phyloP scores from a whole-genome alignment of 2,888 invertebrate species.

The Sturmia bella region DNA sequence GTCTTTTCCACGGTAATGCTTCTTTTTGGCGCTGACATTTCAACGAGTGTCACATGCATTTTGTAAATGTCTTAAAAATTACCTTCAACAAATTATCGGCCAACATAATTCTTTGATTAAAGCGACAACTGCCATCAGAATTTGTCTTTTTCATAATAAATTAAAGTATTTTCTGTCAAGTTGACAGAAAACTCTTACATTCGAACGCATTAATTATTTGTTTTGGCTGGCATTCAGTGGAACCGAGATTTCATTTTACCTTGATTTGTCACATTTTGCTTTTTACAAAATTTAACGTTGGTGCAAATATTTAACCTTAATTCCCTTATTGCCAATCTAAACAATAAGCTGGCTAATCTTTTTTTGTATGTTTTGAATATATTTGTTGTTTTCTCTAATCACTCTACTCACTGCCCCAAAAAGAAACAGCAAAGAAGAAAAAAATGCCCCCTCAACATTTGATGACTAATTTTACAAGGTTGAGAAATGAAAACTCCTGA shows the following conservation, averaged over 20 bases:
- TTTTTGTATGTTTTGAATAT: slow-evolving; percentile 29
- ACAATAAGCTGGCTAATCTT: slow-evolving; percentile 61
- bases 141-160: slow-evolving; percentile 1
- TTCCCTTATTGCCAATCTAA: slow-evolving; percentile 42
- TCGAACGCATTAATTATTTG: slow-evolving; percentile 46
- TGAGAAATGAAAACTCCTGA: slow-evolving; percentile 22
- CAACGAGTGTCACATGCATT: background rate
- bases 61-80: slow-evolving; percentile 28
- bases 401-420: slow-evolving; percentile 28
- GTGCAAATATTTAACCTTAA: slow-evolving; percentile 62
- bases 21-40: too few species aligned
- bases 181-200: slow-evolving; percentile 47
- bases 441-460: too few species aligned
- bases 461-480: slow-evolving; percentile 62
- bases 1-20: too few species aligned
- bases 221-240: slow-evolving; percentile 7
- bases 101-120: slow-evolving; percentile 43
- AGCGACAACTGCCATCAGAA: slow-evolving; percentile 8
- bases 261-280: slow-evolving; percentile 58
- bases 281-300: slow-evolving; percentile 22
- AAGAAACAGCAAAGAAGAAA: too few species aligned
- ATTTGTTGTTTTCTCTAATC: slow-evolving; percentile 30
- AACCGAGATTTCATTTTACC: slow-evolving; percentile 39
- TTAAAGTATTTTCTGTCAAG: slow-evolving; percentile 44
- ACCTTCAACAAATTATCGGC: background rate